phyloP scores from a whole-genome alignment of 1,140 invertebrate genomes.

The Parapsyche elsis region DNA sequence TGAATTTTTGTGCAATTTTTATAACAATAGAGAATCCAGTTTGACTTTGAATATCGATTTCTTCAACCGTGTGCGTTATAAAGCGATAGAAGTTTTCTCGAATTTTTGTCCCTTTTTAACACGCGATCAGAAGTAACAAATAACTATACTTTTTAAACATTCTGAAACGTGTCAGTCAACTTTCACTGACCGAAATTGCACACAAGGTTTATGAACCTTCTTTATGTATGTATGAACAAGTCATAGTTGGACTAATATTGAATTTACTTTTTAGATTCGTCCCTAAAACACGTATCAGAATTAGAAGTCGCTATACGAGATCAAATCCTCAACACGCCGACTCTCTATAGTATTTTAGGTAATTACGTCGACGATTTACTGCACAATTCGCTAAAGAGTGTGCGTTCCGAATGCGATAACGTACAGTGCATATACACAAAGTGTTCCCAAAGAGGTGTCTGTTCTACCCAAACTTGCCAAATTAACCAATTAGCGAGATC shows the following conservation, averaged over 20 bases:
- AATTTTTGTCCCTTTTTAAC: no score
- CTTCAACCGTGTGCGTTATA: no score
- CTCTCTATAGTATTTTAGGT: constrained; percentile 46
- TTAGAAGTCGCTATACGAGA: background rate
- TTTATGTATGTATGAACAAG: background rate
- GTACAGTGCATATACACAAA: constrained; percentile 25
- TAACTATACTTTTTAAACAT: no score
- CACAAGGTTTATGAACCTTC: background rate
- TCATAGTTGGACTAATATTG: no score
- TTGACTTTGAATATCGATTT: no score
- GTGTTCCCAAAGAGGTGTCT: background rate
- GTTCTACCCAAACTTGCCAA: constrained; percentile 23
- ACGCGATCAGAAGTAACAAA: no score
- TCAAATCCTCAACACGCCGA: background rate
- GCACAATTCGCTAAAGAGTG: background rate
- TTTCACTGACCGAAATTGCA: no score
- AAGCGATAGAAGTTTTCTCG: no score
- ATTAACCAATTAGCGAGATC: background rate
- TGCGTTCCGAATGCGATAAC: constrained; percentile 30
- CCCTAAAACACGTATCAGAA: background rate
- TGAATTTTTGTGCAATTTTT: no score
- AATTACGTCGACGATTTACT: constrained; percentile 27
- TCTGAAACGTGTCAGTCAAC: no score
- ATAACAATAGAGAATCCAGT: no score
- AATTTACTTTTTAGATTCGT: background rate